phyloP scores from a whole-genome alignment of 2,888 invertebrate genomes.

The Limenitis arthemis region DNA sequence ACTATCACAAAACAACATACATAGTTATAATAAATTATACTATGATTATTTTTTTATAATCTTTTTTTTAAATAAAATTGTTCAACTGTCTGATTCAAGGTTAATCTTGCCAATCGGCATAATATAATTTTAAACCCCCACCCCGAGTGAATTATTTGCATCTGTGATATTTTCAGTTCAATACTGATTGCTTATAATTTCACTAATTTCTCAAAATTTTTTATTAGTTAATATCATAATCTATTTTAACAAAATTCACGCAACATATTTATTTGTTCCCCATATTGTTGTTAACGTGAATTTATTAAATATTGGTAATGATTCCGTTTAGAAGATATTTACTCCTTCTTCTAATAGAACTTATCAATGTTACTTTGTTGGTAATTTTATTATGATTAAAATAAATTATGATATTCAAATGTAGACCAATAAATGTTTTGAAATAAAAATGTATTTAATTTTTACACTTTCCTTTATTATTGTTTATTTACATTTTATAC shows the following conservation, averaged over 20 bases:
- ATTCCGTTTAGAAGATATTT: conserved; percentile 34
- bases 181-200: conserved; percentile 54
- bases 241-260: conserved; percentile 26
- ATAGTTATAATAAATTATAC: background rate
- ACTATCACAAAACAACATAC: too few species aligned
- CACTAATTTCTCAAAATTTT: conserved; percentile 29
- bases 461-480: conserved; percentile 3
- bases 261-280: conserved; percentile 60
- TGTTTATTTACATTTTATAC: background rate
- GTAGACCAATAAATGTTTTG: conserved; percentile 33
- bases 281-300: conserved; percentile 42
- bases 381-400: conserved; percentile 22
- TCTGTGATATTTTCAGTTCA: conserved; percentile 66
- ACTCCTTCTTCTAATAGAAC: conserved; percentile 34
- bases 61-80: background rate
- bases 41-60: background rate
- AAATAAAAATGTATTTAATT: conserved; percentile 20
- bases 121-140: conserved; percentile 5
- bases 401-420: conserved; percentile 17
- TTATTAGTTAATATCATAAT: conserved; percentile 11
- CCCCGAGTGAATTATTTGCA: conserved; percentile 24
- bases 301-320: conserved; percentile 8
- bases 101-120: conserved; percentile 3
- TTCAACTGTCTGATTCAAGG: background rate
- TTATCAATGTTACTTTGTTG: conserved; percentile 16